Evolutionary conservation across 1,140 invertebrate genomes (phyloP).

Genomic region (Pemphigus obesinymphae): DNA sequence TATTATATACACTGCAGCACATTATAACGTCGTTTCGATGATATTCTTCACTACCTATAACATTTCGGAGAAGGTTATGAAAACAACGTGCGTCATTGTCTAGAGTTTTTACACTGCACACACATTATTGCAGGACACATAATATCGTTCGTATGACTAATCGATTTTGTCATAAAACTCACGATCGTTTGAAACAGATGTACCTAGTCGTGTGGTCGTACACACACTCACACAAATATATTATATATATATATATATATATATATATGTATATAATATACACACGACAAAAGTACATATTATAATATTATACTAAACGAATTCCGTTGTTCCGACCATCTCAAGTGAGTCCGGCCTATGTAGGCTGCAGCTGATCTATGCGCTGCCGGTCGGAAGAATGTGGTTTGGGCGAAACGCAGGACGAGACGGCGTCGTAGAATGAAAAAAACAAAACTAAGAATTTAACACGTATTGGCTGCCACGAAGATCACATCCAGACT

Average conservation of each 20-base stretch:
- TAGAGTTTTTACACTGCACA: not conserved
- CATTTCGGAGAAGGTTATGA: not conserved
- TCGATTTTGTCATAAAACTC: not conserved
- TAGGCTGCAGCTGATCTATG: not conserved
- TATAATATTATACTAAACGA: too few relatives aligned
- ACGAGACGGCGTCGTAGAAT: not conserved
- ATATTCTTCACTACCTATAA: too few relatives aligned
- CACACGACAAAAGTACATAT: too few relatives aligned
- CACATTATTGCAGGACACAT: too few relatives aligned
- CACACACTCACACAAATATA: not conserved
- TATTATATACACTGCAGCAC: not conserved
- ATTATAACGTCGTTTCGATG: not conserved
- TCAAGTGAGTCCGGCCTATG: not conserved
- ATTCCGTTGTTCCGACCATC: not conserved
- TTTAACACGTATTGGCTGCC: not conserved
- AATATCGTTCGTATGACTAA: not conserved
- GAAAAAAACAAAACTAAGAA: too few relatives aligned
- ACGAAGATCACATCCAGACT: too few relatives aligned
- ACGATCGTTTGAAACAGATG: not conserved
- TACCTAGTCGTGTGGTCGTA: not conserved
- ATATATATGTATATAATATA: too few relatives aligned
- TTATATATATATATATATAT: too few relatives aligned
- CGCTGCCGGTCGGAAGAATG: not conserved
- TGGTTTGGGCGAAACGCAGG: conserved; percentile 23
- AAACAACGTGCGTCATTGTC: conserved; percentile 12